phyloP scores from a whole-genome alignment of 2,113 vertebrate species.

The Ondatra zibethicus region DNA sequence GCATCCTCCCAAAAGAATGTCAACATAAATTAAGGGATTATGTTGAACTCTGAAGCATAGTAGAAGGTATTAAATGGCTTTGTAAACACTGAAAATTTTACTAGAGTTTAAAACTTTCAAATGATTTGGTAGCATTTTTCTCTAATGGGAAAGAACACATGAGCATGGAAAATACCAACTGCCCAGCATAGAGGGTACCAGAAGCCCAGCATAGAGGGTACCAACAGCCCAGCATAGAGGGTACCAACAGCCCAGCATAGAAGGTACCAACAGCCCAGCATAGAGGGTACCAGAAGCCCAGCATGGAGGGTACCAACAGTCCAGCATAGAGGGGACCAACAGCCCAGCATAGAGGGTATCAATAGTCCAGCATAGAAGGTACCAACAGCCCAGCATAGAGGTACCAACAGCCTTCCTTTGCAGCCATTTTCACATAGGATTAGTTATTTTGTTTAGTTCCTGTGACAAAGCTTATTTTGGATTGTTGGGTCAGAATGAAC shows the following conservation, averaged over 20 bases:
- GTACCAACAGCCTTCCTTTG: background rate
- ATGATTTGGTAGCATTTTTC: constrained; percentile 19
- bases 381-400: background rate
- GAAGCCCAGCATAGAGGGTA: too few species aligned
- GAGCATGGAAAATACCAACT: background rate
- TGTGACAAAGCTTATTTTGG: background rate
- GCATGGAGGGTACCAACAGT: background rate
- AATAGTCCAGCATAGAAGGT: background rate
- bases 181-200: too few species aligned
- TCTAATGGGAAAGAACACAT: background rate
- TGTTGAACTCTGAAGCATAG: constrained; percentile 4
- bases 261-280: too few species aligned
- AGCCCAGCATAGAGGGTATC: background rate
- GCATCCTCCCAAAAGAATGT: constrained; percentile 38
- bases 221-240: too few species aligned
- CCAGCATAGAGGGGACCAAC: background rate
- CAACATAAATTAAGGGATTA: constrained; percentile 45
- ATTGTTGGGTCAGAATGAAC: background rate
- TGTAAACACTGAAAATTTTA: constrained; percentile 45
- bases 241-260: too few species aligned
- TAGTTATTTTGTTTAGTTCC: background rate
- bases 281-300: background rate
- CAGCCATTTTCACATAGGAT: background rate
- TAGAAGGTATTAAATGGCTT: constrained; percentile 21
- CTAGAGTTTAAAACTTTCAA: constrained; percentile 28